phyloP scores from a whole-genome alignment of 2,113 vertebrate genomes.

The Notarius quadriscutis region DNA sequence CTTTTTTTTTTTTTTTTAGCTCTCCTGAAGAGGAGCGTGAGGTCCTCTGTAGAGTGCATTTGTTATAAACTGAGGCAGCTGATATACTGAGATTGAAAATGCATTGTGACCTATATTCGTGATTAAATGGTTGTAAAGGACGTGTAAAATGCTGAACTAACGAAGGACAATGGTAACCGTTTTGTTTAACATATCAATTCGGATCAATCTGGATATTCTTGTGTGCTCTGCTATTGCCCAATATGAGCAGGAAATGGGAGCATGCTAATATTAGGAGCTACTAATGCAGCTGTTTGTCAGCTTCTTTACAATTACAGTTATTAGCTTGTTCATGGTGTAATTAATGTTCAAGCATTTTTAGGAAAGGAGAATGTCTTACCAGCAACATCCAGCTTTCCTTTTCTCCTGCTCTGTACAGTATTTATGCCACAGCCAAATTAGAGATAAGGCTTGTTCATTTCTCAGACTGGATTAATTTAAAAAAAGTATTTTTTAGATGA shows the following conservation, averaged over 20 bases:
- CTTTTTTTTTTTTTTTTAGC: not conserved
- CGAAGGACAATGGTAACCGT: not conserved
- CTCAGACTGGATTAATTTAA: not conserved
- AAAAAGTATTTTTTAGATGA: not conserved
- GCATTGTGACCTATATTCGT: not conserved
- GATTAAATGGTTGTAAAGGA: not conserved
- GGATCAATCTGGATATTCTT: not conserved
- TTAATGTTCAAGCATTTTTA: slow-evolving; percentile 11
- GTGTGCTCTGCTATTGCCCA: not conserved
- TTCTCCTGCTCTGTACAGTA: not conserved
- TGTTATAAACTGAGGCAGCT: not conserved
- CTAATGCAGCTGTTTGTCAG: slow-evolving; percentile 12
- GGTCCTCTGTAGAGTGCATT: not conserved
- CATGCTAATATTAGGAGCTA: slow-evolving; percentile 11
- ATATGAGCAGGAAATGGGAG: not conserved
- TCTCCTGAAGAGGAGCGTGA: not conserved
- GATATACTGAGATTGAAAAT: not conserved
- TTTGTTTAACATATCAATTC: not conserved
- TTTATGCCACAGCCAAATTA: not conserved
- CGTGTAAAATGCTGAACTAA: not conserved
- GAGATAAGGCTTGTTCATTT: not conserved
- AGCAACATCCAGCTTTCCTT: not conserved
- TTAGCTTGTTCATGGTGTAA: not conserved
- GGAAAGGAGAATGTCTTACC: not conserved
- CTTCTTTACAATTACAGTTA: slow-evolving; percentile 11